These are phyloP conservation scores for Habrosyne pyritoides DNA, from an alignment of 2,888 invertebrate genomes.

Conservation along the genomic window DNA sequence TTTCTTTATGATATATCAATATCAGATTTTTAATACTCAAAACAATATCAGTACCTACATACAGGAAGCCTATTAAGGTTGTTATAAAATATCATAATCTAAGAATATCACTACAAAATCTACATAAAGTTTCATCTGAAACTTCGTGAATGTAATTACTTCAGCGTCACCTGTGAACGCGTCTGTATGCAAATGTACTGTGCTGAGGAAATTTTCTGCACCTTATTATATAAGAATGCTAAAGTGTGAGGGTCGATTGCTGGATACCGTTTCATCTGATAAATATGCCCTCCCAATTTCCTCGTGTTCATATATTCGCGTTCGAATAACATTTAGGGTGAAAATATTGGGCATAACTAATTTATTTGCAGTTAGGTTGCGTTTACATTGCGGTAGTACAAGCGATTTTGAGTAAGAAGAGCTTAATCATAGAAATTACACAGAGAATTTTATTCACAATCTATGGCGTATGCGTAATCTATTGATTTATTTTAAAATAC, in stretches of 20 bases:
- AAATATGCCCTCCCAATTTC: constrained; percentile 78
- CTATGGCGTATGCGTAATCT: too few relatives aligned
- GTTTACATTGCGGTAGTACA: background rate
- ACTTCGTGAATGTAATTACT: constrained; percentile 77
- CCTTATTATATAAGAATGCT: constrained; percentile 75
- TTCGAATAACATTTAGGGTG: constrained; percentile 77
- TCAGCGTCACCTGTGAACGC: constrained; percentile 76
- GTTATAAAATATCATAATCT: constrained; percentile 45
- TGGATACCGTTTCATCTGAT: constrained; percentile 72
- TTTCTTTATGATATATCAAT: too few relatives aligned
- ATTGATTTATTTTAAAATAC: too few relatives aligned
- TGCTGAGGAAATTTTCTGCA: constrained; percentile 70
- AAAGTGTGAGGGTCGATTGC: constrained; percentile 57
- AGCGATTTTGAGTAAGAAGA: constrained; percentile 15
- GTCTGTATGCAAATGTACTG: constrained; percentile 72
- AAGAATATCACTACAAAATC: constrained; percentile 49
- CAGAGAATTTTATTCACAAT: background rate
- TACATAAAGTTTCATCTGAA: constrained; percentile 68
- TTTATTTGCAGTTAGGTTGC: constrained; percentile 62
- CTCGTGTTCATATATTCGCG: constrained; percentile 65
- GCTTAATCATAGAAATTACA: background rate
- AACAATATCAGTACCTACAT: too few relatives aligned
- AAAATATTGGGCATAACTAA: constrained; percentile 78
- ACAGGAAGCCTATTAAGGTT: too few relatives aligned
- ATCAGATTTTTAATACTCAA: too few relatives aligned